Evolutionary conservation across 30 jellyfish, hydroid and myxozoan species (phyloP).

Genomic region (Chrysaora quinquecirrha): DNA sequence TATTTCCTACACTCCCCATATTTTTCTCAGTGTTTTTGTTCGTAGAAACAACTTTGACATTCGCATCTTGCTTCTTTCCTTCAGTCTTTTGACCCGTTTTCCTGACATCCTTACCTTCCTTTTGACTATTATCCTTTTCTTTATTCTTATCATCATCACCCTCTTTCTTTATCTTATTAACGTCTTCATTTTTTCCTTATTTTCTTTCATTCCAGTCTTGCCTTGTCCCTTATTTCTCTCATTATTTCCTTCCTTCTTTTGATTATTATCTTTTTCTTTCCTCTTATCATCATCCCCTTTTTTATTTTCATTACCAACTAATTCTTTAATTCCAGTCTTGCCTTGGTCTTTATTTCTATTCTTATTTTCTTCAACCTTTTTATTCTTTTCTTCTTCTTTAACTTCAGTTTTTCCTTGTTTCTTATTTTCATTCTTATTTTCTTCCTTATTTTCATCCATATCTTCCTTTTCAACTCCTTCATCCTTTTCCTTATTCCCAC

Average conservation of each 20-base stretch:
- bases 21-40: background rate
- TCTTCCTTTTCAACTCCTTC: background rate
- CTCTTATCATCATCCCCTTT: background rate
- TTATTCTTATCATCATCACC: background rate
- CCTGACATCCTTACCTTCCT: background rate
- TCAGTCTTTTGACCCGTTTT: background rate
- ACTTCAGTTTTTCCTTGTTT: background rate
- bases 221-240: background rate
- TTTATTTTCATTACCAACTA: background rate
- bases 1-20: background rate
- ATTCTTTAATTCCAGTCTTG: no score
- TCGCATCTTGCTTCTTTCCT: slow-evolving; percentile 3
- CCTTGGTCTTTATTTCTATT: background rate
- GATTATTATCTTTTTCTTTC: background rate
- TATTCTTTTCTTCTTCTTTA: background rate
- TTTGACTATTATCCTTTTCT: background rate
- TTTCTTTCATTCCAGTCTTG: no score
- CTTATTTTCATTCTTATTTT: background rate
- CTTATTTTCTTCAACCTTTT: background rate
- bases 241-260: background rate
- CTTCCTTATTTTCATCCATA: background rate
- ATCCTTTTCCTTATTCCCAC: slow-evolving; percentile 18
- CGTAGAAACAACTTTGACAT: background rate
- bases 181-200: no score
- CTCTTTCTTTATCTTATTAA: background rate